Conservation (phyloP, 2,113 vertebrate species). For the Asarcornis scutulata region DNA sequence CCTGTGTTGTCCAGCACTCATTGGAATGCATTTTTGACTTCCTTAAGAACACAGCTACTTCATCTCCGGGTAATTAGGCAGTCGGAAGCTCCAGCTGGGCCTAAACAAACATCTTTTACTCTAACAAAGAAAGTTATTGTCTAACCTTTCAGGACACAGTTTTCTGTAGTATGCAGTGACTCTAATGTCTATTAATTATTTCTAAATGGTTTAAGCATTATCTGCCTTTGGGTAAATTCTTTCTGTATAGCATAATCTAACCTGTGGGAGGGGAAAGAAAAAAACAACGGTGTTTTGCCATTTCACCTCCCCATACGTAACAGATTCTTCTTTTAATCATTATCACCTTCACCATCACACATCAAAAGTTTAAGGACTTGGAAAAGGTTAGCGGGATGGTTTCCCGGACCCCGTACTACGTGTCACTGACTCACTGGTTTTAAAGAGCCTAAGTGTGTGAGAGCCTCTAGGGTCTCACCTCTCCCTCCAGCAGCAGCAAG, state of each 20-base stretch:
- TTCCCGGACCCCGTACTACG: not conserved
- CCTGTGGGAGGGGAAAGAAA: slow-evolving; percentile 2
- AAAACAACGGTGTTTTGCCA: not conserved
- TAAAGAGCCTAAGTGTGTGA: not conserved
- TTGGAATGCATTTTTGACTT: not conserved
- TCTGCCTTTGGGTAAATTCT: slow-evolving; percentile 56
- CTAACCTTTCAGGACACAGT: not conserved
- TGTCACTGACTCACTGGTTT: not conserved
- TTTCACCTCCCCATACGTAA: not conserved
- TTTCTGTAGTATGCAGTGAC: slow-evolving; percentile 6
- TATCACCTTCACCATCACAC: not conserved
- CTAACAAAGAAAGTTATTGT: slow-evolving; percentile 60
- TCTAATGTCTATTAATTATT: slow-evolving; percentile 64
- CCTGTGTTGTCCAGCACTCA: not conserved
- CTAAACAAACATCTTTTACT: slow-evolving; percentile 60
- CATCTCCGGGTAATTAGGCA: slow-evolving; percentile 35
- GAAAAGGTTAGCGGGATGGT: not conserved
- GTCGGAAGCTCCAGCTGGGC: not conserved
- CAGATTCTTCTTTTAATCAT: slow-evolving; percentile 26
- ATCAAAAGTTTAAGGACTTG: not conserved
- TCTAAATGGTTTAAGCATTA: slow-evolving; percentile 50
- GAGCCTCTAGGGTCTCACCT: not conserved
- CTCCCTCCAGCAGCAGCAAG: not conserved
- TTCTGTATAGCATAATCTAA: slow-evolving; percentile 34
- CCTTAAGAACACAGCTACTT: slow-evolving; percentile 9